A percentile compares a stretch with the other conserved stretches of the same genome.
Evolutionary conservation across 2,888 invertebrate species (phyloP).

Genomic region (Acrobasis consociella): DNA sequence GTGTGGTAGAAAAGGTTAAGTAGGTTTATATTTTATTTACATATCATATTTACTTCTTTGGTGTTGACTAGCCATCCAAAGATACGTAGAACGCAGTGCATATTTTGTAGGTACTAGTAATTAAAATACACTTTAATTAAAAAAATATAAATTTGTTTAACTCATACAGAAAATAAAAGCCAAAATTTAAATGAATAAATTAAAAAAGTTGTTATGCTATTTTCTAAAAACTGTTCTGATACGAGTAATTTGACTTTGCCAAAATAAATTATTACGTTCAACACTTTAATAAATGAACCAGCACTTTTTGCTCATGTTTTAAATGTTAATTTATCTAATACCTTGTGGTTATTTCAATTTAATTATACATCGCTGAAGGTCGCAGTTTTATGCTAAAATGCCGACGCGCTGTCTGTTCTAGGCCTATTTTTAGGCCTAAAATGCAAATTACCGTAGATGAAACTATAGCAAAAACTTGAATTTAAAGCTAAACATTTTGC

Average conservation of each 20-base stretch:
- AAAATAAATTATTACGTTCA: conserved; percentile 8
- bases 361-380: not conserved
- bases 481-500: not conserved
- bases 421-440: conserved; percentile 33
- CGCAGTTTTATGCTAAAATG: conserved; percentile 4
- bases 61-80: too few species aligned
- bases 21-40: not conserved
- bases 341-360: conserved; percentile 40
- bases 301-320: conserved; percentile 28
- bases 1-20: not conserved
- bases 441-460: conserved; percentile 13
- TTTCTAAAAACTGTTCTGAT: not conserved
- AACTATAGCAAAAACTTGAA: not conserved
- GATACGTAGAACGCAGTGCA: too few species aligned
- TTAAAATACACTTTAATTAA: too few species aligned
- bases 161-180: not conserved
- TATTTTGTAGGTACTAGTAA: too few species aligned
- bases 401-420: conserved; percentile 19
- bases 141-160: too few species aligned
- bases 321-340: conserved; percentile 38
- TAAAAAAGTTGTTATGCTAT: not conserved
- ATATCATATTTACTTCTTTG: not conserved
- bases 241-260: not conserved
- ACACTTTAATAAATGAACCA: conserved; percentile 23
- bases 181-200: not conserved